Evolutionary conservation across 2,797 vertebrate species (phyloP).

Genomic region (Eupleurogrammus muticus): DNA sequence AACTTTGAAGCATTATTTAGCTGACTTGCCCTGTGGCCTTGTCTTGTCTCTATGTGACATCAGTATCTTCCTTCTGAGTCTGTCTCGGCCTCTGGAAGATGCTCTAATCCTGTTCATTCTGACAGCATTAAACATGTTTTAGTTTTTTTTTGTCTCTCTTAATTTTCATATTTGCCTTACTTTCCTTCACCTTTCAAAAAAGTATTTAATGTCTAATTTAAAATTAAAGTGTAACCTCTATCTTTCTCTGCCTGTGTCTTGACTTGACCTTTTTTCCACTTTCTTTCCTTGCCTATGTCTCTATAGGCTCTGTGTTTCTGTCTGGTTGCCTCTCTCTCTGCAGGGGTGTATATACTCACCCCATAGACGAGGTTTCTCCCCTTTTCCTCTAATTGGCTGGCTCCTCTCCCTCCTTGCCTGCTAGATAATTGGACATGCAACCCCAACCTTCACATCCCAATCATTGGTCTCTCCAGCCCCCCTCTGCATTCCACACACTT

Average conservation of each 20-base stretch:
- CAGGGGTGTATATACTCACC: slow-evolving; percentile 42
- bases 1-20: too few species aligned
- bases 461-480: slow-evolving; percentile 57
- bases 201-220: slow-evolving; percentile 13
- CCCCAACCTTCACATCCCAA: slow-evolving; percentile 62
- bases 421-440: slow-evolving; percentile 80
- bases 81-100: too few species aligned
- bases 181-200: slow-evolving; percentile 10
- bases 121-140: neutral
- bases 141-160: neutral
- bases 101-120: too few species aligned
- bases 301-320: slow-evolving; percentile 38
- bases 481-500: slow-evolving; percentile 62
- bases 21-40: too few species aligned
- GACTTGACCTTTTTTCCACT: slow-evolving; percentile 23
- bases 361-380: slow-evolving; percentile 64
- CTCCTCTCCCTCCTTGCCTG: slow-evolving; percentile 63
- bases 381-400: slow-evolving; percentile 76
- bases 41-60: too few species aligned
- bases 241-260: slow-evolving; percentile 19
- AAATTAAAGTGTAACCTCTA: neutral
- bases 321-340: slow-evolving; percentile 49
- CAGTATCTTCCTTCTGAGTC: too few species aligned
- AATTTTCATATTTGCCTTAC: neutral
- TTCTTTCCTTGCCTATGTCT: slow-evolving; percentile 32